Evolutionary conservation across 2,888 invertebrate species (phyloP).

Genomic region (Pocota personata): DNA sequence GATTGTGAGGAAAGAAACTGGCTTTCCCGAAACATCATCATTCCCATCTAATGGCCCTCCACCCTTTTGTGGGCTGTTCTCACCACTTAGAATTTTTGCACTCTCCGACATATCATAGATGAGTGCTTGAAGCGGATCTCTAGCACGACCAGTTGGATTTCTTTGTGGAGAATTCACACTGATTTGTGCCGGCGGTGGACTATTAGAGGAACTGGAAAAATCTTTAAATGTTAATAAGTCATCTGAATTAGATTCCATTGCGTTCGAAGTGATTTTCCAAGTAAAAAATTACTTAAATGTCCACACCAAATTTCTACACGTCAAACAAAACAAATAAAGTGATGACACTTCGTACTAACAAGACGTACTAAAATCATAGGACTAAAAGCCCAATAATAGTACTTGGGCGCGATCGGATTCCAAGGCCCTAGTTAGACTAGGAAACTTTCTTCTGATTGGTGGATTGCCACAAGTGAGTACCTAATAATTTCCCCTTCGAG

Average conservation of each 20-base stretch:
- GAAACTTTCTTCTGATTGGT: too few relatives aligned
- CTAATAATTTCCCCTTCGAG: too few relatives aligned
- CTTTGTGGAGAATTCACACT: slow-evolving; percentile 86
- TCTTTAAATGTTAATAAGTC: slow-evolving; percentile 90
- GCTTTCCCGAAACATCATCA: slow-evolving; percentile 80
- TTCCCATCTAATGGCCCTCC: slow-evolving; percentile 36
- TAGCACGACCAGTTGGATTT: slow-evolving; percentile 74
- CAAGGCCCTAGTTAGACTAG: too few relatives aligned
- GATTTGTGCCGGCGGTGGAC: slow-evolving; percentile 86
- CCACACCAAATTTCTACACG: slow-evolving; percentile 19
- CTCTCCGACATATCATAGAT: slow-evolving; percentile 81
- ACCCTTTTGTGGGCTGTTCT: slow-evolving; percentile 37
- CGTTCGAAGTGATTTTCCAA: neutral
- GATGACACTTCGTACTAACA: neutral
- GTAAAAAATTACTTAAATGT: neutral
- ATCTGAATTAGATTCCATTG: slow-evolving; percentile 78
- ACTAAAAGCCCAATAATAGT: too few relatives aligned
- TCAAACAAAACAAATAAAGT: slow-evolving; percentile 10
- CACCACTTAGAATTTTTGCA: slow-evolving; percentile 75
- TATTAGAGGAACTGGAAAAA: slow-evolving; percentile 84
- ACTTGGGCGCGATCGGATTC: too few relatives aligned
- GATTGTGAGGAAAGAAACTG: slow-evolving; percentile 87
- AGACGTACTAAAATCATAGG: too few relatives aligned
- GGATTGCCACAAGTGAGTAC: too few relatives aligned
- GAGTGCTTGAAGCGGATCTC: slow-evolving; percentile 80